These are phyloP conservation scores for Sus scrofa DNA, from an alignment of 2,113 vertebrate genomes.

Conservation along the genomic window DNA sequence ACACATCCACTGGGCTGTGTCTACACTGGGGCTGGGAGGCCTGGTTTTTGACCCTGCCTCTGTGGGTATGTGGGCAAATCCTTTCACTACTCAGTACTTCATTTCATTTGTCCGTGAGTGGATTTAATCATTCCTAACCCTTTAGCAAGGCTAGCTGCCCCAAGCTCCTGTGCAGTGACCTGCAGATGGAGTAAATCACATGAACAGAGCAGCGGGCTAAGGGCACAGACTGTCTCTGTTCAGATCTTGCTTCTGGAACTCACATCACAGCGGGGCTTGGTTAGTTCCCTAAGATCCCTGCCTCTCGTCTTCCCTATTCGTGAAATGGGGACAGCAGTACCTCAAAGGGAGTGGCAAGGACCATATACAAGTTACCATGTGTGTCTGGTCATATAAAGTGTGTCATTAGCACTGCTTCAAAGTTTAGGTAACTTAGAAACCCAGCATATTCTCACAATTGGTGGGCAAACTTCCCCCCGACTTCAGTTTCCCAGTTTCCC, in stretches of 20 bases:
- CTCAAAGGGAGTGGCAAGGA: fast-evolving
- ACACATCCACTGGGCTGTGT: background rate
- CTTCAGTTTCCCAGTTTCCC: background rate
- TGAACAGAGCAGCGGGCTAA: fast-evolving
- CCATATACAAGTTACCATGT: fast-evolving
- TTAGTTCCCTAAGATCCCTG: background rate
- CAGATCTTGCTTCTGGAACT: background rate
- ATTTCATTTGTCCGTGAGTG: background rate
- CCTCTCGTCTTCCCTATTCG: background rate
- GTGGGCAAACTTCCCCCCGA: background rate
- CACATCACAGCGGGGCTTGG: background rate
- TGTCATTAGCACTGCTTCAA: background rate
- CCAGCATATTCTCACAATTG: too few species aligned
- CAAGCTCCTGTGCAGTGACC: fast-evolving
- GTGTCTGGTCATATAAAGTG: background rate
- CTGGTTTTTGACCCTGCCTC: background rate
- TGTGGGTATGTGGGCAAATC: background rate
- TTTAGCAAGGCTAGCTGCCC: background rate
- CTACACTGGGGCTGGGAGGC: background rate
- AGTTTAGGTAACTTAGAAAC: background rate
- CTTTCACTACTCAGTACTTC: background rate
- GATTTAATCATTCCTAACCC: background rate
- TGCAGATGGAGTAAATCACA: fast-evolving
- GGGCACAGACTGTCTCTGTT: background rate
- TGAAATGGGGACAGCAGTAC: background rate